A percentile compares a stretch with the other conserved stretches of the same genome.
These are phyloP conservation scores for Cirrhinus molitorella DNA, from an alignment of 2,797 vertebrate genomes.

Conservation along the genomic window DNA sequence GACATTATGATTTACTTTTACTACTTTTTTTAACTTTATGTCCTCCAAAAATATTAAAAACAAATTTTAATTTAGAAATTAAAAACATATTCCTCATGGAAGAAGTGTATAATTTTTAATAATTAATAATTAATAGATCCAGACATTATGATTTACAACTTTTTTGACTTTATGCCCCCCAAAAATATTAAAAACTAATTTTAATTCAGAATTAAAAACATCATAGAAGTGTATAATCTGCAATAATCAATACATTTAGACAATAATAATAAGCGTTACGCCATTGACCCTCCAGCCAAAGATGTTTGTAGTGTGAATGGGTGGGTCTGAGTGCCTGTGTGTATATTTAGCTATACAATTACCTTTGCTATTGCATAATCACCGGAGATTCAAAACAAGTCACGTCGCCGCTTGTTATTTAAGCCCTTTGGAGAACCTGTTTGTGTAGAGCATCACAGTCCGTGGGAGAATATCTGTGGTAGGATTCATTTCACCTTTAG, in stretches of 20 bases:
- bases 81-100: too few relatives aligned
- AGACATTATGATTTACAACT: background rate
- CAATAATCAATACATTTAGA: background rate
- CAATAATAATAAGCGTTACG: background rate
- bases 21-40: too few relatives aligned
- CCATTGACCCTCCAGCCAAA: background rate
- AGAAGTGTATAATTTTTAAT: too few relatives aligned
- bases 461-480: conserved; percentile 56
- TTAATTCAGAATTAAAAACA: too few relatives aligned
- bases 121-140: too few relatives aligned
- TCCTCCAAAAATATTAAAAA: too few relatives aligned
- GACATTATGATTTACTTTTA: too few relatives aligned
- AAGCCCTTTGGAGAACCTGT: conserved; percentile 68
- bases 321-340: conserved; percentile 64
- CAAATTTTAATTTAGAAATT: too few relatives aligned
- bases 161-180: too few relatives aligned
- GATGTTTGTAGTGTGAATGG: conserved; percentile 40
- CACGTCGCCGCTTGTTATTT: conserved; percentile 73
- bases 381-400: conserved; percentile 69
- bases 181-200: too few relatives aligned
- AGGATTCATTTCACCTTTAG: conserved; percentile 53
- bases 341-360: conserved; percentile 72
- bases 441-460: conserved; percentile 66
- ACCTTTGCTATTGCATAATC: conserved; percentile 74
- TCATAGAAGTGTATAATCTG: too few relatives aligned